phyloP scores from a whole-genome alignment of 1,140 invertebrate genomes.

The Aphelenchoides fujianensis region DNA sequence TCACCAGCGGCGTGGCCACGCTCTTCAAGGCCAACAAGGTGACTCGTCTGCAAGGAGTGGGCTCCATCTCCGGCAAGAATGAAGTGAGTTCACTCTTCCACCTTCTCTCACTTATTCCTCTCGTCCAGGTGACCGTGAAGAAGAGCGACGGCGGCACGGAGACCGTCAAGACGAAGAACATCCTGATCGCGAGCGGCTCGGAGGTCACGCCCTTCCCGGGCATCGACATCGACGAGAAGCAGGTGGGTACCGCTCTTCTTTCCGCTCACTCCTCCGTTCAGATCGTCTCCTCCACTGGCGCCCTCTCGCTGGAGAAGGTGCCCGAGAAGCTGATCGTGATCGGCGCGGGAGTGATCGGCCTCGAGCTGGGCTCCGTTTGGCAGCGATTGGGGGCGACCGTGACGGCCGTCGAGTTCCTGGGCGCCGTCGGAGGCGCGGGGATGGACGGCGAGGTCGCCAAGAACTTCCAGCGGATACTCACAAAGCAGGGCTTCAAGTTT shows the following conservation, averaged over 20 bases:
- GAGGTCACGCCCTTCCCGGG: slow-evolving; percentile 97
- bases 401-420: slow-evolving; percentile 89
- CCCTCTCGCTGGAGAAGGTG: slow-evolving; percentile 80
- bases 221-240: slow-evolving; percentile 69
- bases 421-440: slow-evolving; percentile 85
- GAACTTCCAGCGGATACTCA: slow-evolving; percentile 84
- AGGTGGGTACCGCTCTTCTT: slow-evolving; percentile 34
- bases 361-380: slow-evolving; percentile 94
- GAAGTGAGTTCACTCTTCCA: slow-evolving; percentile 72
- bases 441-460: slow-evolving; percentile 97
- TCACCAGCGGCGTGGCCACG: slow-evolving; percentile 93
- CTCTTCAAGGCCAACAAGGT: slow-evolving; percentile 97
- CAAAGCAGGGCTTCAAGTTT: slow-evolving; percentile 92
- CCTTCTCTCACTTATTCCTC: slow-evolving; percentile 22
- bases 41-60: slow-evolving; percentile 71
- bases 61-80: slow-evolving; percentile 87
- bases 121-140: slow-evolving; percentile 57
- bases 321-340: slow-evolving; percentile 93
- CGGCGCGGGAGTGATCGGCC: slow-evolving; percentile 95
- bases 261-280: slow-evolving; percentile 64
- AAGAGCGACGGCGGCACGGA: slow-evolving; percentile 66
- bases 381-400: slow-evolving; percentile 86
- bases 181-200: slow-evolving; percentile 94
- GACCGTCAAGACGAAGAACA: slow-evolving; percentile 86
- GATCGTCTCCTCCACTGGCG: slow-evolving; percentile 96